Conservation (phyloP, 2,113 vertebrate genomes). For the Baryphthengus martii region DNA sequence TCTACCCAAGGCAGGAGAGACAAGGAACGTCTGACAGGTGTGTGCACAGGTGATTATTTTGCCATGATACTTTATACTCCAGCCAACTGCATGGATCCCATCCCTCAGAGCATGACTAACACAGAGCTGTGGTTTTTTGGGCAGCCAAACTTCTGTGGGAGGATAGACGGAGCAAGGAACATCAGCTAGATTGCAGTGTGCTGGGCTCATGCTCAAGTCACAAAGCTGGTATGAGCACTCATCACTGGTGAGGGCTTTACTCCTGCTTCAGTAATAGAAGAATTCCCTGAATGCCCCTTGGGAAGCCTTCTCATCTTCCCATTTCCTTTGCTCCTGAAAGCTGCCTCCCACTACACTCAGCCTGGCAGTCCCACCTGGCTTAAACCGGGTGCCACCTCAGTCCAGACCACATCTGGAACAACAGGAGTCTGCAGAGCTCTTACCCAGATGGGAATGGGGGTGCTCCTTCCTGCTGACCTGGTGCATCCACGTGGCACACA, state of each 20-base stretch:
- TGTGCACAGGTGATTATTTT: background rate
- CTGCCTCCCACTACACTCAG: background rate
- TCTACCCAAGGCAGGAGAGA: background rate
- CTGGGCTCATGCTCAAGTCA: background rate
- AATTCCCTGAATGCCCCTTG: background rate
- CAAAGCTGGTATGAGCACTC: background rate
- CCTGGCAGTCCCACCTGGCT: background rate
- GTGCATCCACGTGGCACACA: slow-evolving; percentile 92
- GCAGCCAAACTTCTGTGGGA: background rate
- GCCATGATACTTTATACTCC: background rate
- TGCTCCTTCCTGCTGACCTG: slow-evolving; percentile 91
- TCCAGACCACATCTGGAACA: background rate
- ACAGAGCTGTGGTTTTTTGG: background rate
- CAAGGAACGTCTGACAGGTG: background rate
- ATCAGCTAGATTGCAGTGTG: background rate
- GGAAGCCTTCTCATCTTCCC: background rate
- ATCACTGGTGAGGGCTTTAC: background rate
- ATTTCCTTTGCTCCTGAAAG: background rate
- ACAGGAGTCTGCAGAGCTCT: background rate
- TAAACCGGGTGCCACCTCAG: background rate
- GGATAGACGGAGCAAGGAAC: background rate
- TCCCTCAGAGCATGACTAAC: background rate
- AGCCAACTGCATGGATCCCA: background rate
- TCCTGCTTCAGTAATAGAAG: background rate
- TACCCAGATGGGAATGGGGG: slow-evolving; percentile 89